Evolutionary conservation across 2,888 invertebrate genomes (phyloP), one percentile per base, ranked within the genome.

Genomic region (Xestia rhomboidea): DNA sequence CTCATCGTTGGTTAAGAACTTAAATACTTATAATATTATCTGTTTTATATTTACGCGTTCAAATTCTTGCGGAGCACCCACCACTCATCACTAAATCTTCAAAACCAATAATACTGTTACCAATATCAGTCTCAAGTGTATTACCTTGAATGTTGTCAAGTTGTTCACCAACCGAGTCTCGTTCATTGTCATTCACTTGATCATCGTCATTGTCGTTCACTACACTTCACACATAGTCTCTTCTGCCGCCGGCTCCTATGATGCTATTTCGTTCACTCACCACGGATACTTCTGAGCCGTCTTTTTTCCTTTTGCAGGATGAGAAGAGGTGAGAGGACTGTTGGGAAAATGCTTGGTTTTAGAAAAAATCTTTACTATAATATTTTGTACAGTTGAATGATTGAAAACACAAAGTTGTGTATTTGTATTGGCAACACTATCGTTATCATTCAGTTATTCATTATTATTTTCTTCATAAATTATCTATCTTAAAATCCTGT

Each of bases 221-320:
- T 81, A 38, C 80, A 79, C 79, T 79, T 81, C 91, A 93, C 88
- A 96, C 96, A 85, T 94, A 96, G 91, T 95, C 96, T 85, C 96
- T 93, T 81, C 95, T 91, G 7, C 96, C 95, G 7, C 96, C 95
- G 18, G 91, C 85, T 18, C 95, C 93, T 74, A 95, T 95, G 78
- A 95, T 93, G 90, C 94, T 95, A 86, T 95, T 95, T 81, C 95
- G 92, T 91, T 96, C 95, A 94, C 96, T 96, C 83, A 96, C 96
- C 41, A 96, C 96, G 6, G 94, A 95, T 60, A 95, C 93, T 91
- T 96, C 96, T 2, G 96, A 96, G 44, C 94, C 95, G 83, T 95
- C 92, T 57, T 90, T 95, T 94, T 94, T 95, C 87, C 95, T 93
- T 90, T 92, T 93, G 88, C 96, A 96, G 30, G 83, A 81, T 69